Conservation (phyloP, 1,140 invertebrate species). For the Anadara kagoshimensis region DNA sequence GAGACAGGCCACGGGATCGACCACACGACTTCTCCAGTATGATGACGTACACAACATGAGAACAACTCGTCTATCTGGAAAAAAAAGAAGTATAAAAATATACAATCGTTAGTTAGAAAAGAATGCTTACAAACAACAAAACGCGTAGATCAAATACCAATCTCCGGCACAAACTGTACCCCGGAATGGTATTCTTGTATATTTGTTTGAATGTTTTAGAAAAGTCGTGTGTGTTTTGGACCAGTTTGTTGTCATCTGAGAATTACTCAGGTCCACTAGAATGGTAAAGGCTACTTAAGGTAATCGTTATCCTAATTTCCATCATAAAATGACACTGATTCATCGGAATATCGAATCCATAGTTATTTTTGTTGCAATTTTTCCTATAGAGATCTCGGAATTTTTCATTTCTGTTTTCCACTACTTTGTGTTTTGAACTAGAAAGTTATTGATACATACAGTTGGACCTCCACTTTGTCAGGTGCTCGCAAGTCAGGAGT, state of each 20-base stretch:
- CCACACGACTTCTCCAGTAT: constrained; percentile 26
- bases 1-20: constrained; percentile 25
- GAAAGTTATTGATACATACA: too few relatives aligned
- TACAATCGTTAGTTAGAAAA: not conserved
- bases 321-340: not conserved
- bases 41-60: constrained; percentile 33
- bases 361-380: not conserved
- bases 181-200: not conserved
- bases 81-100: not conserved
- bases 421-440: too few relatives aligned
- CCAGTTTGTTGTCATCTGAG: not conserved
- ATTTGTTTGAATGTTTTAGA: not conserved
- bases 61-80: constrained; percentile 24
- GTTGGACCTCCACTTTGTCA: too few relatives aligned
- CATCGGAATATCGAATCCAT: not conserved
- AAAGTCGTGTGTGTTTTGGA: not conserved
- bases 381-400: not conserved
- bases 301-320: not conserved
- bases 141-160: not conserved
- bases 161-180: not conserved
- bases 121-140: not conserved
- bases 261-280: too few relatives aligned
- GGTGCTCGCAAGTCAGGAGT: too few relatives aligned
- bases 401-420: too few relatives aligned
- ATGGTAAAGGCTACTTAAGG: too few relatives aligned